Conservation (phyloP, 2,113 vertebrate species). For the Thamnophis sirtalis region DNA sequence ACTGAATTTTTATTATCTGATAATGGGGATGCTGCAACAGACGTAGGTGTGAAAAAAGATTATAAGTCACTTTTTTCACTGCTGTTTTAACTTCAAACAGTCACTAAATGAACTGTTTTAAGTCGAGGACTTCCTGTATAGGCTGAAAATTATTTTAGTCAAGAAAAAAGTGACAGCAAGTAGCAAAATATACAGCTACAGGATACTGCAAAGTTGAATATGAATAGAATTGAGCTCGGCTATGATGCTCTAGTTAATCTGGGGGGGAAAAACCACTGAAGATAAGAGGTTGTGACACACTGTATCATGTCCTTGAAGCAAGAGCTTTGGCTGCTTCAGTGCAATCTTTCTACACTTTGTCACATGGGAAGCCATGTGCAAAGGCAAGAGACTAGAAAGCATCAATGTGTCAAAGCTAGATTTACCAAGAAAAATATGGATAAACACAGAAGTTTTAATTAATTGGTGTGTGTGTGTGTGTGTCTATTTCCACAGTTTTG, state of each 20-base stretch:
- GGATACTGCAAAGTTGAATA: background rate
- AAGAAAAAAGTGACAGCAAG: slow-evolving; percentile 18
- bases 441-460: slow-evolving; percentile 4
- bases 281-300: background rate
- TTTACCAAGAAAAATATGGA: background rate
- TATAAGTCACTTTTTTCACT: background rate
- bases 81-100: background rate
- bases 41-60: background rate
- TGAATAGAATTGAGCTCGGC: background rate
- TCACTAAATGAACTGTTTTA: background rate
- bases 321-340: slow-evolving; percentile 10
- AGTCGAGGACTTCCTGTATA: background rate
- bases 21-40: background rate
- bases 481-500: background rate
- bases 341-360: background rate
- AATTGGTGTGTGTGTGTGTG: background rate
- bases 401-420: slow-evolving; percentile 12
- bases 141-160: background rate
- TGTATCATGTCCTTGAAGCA: background rate
- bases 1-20: background rate
- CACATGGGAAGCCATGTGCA: background rate
- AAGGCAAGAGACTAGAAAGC: background rate
- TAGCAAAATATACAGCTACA: background rate
- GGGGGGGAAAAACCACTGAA: slow-evolving; percentile 12
- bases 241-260: slow-evolving; percentile 14